Evolutionary conservation across 2,888 invertebrate genomes (phyloP).

Genomic region (Eupithecia subumbrata): DNA sequence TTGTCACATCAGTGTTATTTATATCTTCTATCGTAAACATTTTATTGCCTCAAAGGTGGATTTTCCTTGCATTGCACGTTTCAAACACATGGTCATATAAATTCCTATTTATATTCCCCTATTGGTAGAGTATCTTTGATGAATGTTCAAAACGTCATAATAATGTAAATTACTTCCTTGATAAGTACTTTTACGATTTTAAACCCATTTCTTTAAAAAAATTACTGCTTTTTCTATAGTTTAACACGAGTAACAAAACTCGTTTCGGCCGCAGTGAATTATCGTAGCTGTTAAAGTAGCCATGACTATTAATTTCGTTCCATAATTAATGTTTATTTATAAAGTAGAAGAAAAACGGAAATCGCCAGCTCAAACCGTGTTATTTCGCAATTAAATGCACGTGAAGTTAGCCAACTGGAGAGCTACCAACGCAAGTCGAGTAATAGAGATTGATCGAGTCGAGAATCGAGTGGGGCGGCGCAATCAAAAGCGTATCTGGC

Average conservation of each 20-base stretch:
- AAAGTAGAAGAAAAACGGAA: conserved; percentile 35
- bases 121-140: conserved; percentile 28
- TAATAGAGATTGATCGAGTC: conserved; percentile 81
- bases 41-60: conserved; percentile 62
- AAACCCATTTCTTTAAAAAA: conserved; percentile 16
- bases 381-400: conserved; percentile 56
- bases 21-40: conserved; percentile 71
- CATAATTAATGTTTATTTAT: conserved; percentile 36
- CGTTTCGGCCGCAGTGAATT: conserved; percentile 12
- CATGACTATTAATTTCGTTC: conserved; percentile 26
- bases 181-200: conserved; percentile 7
- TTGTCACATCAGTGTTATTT: conserved; percentile 67
- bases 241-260: conserved; percentile 7
- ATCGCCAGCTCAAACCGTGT: conserved; percentile 37
- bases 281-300: conserved; percentile 24
- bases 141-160: conserved; percentile 16
- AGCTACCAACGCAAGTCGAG: conserved; percentile 66
- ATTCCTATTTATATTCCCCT: conserved; percentile 53
- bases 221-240: not conserved
- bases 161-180: conserved; percentile 12
- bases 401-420: conserved; percentile 60
- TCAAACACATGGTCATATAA: conserved; percentile 55
- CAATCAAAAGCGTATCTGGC: conserved; percentile 81
- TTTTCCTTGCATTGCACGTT: conserved; percentile 57
- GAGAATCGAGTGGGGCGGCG: conserved; percentile 80